Evolutionary conservation across 1,140 invertebrate genomes (phyloP), one percentile per base, ranked within the genome.

Genomic region (Drosophila santomea): DNA sequence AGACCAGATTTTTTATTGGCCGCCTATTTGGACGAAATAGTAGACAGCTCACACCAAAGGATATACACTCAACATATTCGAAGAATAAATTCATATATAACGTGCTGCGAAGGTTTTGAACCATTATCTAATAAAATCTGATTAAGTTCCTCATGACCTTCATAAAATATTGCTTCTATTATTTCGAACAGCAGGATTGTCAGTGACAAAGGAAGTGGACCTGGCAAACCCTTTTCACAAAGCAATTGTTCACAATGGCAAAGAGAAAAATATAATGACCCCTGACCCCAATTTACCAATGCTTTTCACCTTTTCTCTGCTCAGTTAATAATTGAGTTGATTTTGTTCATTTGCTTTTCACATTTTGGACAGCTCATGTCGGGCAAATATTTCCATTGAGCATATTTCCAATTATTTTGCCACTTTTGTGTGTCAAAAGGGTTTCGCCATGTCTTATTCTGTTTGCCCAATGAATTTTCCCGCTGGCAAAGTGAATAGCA

Each of bases 381-480:
- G 25, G 64, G 78, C 66, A 73, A 78, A 76, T 59, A 82, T 64
- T 82, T 79, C 50, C 71, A 73, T 73, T 25, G 78, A 86, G 71
- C 71, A 82, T 82, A 76, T 79, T 88, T 86, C 78, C 83, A 88
- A 86, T 86, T 86, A 86, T 78, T 68, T 76, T 52, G 7, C 57
- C 55, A 56, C 44, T 58, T 62, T 75, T 58, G 68, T 58, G 20
- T 36, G 57, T 52, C 64, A 20, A 71, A 71, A 71, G 67, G 67
- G 60, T 75, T 66, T 41, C 25, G 32, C 44, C 11, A 44, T 69
- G 38, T 58, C 54, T 59, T 72, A 14, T 36, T 43, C 15, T 55
- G 68, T 64, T 74, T 74, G 58, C 59, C 38, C 23, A 74, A 64
- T 25, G 32, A 51, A 52, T 74, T 74, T 35, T 20, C 38, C 67